Percentiles rank a stretch among this genome's conserved stretches.
Evolutionary conservation across 2,888 invertebrate genomes (phyloP).

Genomic region (Tholera decimalis): DNA sequence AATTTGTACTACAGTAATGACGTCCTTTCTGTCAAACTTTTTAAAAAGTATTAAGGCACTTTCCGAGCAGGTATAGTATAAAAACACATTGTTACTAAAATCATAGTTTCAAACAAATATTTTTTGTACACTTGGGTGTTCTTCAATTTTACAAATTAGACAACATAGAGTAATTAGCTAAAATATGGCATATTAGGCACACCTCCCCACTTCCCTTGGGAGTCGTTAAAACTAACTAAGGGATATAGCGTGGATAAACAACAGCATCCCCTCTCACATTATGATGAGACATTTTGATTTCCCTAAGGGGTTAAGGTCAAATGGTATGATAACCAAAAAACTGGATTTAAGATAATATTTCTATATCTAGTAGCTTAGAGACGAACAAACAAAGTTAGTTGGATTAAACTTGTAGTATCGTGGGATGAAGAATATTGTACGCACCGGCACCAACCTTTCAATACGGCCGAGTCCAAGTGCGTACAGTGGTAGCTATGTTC

Average conservation of each 20-base stretch:
- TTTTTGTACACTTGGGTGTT: neutral
- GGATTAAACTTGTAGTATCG: too few species aligned
- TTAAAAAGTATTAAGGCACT: too few species aligned
- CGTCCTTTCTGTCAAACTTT: too few species aligned
- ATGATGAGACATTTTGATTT: constrained; percentile 46
- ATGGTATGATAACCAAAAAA: constrained; percentile 4
- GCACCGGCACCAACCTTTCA: too few species aligned
- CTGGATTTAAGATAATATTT: neutral
- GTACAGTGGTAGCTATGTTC: too few species aligned
- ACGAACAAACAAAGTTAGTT: neutral
- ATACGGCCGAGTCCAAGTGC: too few species aligned
- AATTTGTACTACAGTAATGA: too few species aligned
- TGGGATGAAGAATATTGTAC: neutral
- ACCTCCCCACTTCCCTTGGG: constrained; percentile 29
- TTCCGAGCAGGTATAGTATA: too few species aligned
- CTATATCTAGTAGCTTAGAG: neutral
- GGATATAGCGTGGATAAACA: constrained; percentile 22
- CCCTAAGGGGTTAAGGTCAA: constrained; percentile 32
- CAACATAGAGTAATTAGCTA: neutral
- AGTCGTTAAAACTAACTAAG: constrained; percentile 41
- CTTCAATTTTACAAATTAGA: constrained; percentile 1
- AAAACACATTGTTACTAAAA: too few species aligned
- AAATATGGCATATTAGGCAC: constrained; percentile 9
- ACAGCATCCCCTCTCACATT: constrained; percentile 33
- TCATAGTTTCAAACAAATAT: too few species aligned